phyloP scores from a whole-genome alignment of 1,140 invertebrate genomes.

The Drosophila lacteicornis region DNA sequence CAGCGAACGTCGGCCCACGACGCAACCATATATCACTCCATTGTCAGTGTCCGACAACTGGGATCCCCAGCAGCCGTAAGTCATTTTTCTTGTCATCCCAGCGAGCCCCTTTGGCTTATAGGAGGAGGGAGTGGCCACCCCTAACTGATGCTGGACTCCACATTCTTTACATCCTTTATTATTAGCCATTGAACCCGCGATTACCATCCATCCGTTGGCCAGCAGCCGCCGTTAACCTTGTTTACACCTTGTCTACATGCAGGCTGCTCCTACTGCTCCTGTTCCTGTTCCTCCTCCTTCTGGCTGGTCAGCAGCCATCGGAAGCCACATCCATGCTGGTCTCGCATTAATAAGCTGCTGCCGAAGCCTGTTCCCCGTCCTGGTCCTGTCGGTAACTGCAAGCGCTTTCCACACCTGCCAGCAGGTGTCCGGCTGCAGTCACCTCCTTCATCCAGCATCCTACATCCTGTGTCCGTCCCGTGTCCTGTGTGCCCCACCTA shows the following conservation, averaged over 20 bases:
- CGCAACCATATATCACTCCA: constrained; percentile 51
- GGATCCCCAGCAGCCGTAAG: constrained; percentile 31
- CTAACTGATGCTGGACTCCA: neutral
- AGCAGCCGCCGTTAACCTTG: constrained; percentile 58
- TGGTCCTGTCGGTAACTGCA: constrained; percentile 53
- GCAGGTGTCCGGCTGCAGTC: neutral
- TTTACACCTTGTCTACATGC: constrained; percentile 77
- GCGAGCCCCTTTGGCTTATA: no score
- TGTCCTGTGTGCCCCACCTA: neutral
- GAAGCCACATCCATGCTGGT: constrained; percentile 25
- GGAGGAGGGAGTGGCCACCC: no score
- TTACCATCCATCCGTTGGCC: constrained; percentile 23
- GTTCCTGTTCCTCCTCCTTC: neutral
- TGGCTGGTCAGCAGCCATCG: constrained; percentile 1
- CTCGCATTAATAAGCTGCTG: constrained; percentile 61
- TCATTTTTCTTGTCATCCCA: constrained; percentile 67
- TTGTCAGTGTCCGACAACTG: constrained; percentile 38
- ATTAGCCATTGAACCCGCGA: constrained; percentile 51
- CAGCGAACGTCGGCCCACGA: neutral
- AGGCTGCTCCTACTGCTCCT: constrained; percentile 7
- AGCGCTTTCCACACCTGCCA: constrained; percentile 47
- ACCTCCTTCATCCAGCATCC: neutral
- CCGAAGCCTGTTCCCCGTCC: constrained; percentile 47
- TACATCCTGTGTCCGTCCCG: neutral
- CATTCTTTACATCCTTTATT: constrained; percentile 37